phyloP scores from a whole-genome alignment of 2,888 invertebrate genomes.

The Oligia fasciuncula region DNA sequence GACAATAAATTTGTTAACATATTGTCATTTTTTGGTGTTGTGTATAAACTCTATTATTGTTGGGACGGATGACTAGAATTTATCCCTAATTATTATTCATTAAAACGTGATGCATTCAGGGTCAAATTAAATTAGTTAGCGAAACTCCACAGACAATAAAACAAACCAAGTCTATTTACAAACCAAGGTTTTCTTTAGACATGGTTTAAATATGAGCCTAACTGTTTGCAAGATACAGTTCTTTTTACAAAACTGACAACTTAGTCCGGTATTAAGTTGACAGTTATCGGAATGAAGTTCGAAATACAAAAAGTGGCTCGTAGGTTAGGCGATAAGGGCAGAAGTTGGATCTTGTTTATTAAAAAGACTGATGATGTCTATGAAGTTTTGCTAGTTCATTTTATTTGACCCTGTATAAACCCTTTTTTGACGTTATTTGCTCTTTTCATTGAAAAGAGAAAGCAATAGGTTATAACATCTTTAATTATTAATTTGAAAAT shows the following conservation, averaged over 20 bases:
- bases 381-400: not conserved
- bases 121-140: not conserved
- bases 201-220: too few species aligned
- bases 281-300: not conserved
- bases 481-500: conserved; percentile 2
- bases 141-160: not conserved
- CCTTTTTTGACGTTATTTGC: too few species aligned
- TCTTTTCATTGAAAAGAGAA: not conserved
- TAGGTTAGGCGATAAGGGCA: not conserved
- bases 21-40: conserved; percentile 65
- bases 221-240: not conserved
- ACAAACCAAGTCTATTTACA: too few species aligned
- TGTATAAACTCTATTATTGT: conserved; percentile 32
- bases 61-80: conserved; percentile 30
- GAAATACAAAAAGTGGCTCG: not conserved
- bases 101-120: too few species aligned
- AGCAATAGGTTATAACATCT: not conserved
- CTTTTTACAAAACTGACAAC: not conserved
- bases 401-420: not conserved
- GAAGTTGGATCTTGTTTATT: not conserved
- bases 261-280: not conserved
- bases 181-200: not conserved
- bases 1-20: conserved; percentile 63
- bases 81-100: not conserved
- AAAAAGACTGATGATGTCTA: not conserved